Conservation (phyloP, 1,140 invertebrate genomes). For the Drosophila melanica region DNA sequence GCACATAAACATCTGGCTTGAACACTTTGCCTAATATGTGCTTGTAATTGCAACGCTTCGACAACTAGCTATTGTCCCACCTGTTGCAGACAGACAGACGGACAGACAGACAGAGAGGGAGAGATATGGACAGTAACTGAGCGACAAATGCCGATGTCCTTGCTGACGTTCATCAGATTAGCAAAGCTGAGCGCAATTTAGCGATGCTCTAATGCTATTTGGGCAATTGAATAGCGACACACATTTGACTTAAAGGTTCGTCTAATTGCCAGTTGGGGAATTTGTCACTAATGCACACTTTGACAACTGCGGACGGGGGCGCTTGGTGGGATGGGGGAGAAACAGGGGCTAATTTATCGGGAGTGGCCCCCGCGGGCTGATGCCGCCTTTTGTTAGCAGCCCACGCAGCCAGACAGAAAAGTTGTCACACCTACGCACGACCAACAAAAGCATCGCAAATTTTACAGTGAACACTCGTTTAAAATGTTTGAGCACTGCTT, state of each 20-base stretch:
- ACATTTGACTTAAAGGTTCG: neutral
- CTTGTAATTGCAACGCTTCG: conserved; percentile 18
- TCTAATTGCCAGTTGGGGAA: neutral
- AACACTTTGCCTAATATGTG: no score
- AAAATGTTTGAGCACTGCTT: no score
- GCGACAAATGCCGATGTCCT: neutral
- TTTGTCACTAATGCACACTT: conserved; percentile 15
- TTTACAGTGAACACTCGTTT: conserved; percentile 24
- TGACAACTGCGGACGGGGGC: conserved; percentile 1
- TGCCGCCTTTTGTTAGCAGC: conserved; percentile 22
- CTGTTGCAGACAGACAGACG: conserved; percentile 1
- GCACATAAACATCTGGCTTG: neutral
- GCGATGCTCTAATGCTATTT: conserved; percentile 5
- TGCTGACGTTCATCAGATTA: conserved; percentile 8
- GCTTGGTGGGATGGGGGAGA: neutral
- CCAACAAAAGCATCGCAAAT: conserved; percentile 12
- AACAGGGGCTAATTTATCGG: neutral
- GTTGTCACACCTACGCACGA: conserved; percentile 34
- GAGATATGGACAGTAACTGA: no score
- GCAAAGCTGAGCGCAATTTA: conserved; percentile 1
- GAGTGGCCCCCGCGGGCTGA: conserved; percentile 4
- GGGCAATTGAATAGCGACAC: conserved; percentile 13
- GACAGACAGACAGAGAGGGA: no score
- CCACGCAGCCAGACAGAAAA: conserved; percentile 32
- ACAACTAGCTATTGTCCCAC: conserved; percentile 22